phyloP scores from a whole-genome alignment of 2,797 vertebrate species.

The Alauda arvensis region DNA sequence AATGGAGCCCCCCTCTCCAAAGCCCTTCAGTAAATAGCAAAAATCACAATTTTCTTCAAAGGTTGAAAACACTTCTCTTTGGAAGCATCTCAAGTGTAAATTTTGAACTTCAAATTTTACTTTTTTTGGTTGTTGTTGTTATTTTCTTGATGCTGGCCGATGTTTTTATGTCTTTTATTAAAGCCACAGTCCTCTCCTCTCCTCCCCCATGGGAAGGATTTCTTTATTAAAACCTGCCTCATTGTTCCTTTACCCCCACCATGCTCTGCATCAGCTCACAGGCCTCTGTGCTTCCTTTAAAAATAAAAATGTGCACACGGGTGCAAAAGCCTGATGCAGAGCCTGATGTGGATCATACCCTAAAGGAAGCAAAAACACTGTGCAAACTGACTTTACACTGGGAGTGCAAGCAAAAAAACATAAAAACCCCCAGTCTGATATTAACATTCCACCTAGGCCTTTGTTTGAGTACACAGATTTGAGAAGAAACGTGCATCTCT shows the following conservation, averaged over 20 bases:
- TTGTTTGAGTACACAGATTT: neutral
- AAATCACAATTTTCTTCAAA: neutral
- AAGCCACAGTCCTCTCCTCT: neutral
- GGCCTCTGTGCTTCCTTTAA: neutral
- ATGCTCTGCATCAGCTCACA: neutral
- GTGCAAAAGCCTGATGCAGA: conserved; percentile 4
- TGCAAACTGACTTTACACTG: neutral
- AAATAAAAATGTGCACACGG: neutral
- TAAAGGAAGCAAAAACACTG: neutral
- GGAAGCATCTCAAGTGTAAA: neutral
- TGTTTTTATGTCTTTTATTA: conserved; percentile 24
- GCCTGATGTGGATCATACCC: neutral
- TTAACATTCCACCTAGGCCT: neutral
- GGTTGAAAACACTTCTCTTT: neutral
- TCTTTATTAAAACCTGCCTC: conserved; percentile 44
- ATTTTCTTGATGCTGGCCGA: neutral
- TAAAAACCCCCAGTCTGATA: neutral
- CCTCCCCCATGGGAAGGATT: neutral
- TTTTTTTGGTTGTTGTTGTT: neutral
- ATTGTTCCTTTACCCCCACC: neutral
- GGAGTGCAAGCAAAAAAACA: neutral
- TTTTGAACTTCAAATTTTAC: neutral
- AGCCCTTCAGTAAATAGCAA: neutral
- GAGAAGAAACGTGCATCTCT: neutral
- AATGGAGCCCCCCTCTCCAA: neutral